Evolutionary conservation across 2,888 invertebrate species (phyloP).

Genomic region (Rhogogaster chlorosoma): DNA sequence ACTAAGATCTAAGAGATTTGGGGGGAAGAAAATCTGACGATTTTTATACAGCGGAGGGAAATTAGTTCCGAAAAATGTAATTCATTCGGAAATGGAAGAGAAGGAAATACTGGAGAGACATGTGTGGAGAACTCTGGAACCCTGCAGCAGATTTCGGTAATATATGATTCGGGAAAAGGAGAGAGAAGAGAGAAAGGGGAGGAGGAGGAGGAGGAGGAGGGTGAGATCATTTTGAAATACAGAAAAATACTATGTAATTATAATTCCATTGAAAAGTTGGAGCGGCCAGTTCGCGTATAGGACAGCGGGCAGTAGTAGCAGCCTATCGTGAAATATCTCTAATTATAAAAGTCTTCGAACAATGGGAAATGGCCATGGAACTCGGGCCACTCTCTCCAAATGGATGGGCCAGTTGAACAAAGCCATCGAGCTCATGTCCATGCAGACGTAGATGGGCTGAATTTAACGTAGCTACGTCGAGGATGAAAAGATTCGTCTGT

Average conservation of each 20-base stretch:
- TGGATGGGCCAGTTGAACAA: conserved; percentile 45
- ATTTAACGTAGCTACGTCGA: conserved; percentile 1
- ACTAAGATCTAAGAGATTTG: neutral
- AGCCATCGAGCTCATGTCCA: conserved; percentile 37
- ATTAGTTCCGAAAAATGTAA: neutral
- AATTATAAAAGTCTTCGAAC: conserved; percentile 73
- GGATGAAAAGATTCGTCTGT: conserved; percentile 28
- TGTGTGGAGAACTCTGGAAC: neutral
- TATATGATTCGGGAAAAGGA: neutral
- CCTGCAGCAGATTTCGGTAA: neutral
- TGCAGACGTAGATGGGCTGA: conserved; percentile 21
- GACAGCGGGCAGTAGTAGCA: neutral
- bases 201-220: neutral
- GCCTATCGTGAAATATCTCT: conserved; percentile 55
- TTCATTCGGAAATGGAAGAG: neutral
- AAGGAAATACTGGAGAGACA: neutral
- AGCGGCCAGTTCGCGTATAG: neutral
- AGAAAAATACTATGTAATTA: conserved; percentile 39
- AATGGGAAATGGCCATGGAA: conserved; percentile 61
- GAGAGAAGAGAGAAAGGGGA: neutral
- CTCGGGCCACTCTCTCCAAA: conserved; percentile 42
- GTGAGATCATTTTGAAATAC: conserved; percentile 28
- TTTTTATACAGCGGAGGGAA: neutral
- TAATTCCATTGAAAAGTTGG: conserved; percentile 45
- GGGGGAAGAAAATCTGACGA: too few relatives aligned